Evolutionary conservation across 1,140 invertebrate species (phyloP), one percentile per base, ranked within the genome.

Genomic region (Heliconius hermathena): DNA sequence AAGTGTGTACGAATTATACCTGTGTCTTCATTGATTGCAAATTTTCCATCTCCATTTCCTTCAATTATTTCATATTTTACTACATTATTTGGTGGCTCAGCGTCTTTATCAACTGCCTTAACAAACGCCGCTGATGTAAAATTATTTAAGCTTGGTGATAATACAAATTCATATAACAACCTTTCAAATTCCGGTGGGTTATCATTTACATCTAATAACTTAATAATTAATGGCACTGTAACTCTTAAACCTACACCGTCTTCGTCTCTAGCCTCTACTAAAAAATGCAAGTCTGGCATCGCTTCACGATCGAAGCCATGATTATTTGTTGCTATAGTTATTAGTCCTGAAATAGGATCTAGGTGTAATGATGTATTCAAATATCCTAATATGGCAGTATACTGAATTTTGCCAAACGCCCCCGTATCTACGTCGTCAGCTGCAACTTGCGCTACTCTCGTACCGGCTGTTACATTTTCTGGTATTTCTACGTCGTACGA

Each of bases 161-260:
- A 92, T 74, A 97, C 96, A 83, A 98, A 98, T 88, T 98, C 97
- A 89, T 98, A 99, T 2, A 96, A 91, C 11, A 96, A 94, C 87
- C 97, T 97, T 78, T 97, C 96, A 86, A 99, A 99, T 74, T 96
- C 94, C 22, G 98, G 98, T 71, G 96, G 95, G 90, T 99, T 97
- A 89, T 99, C 98, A 91, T 99, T 99, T 22, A 98, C 96, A 93
- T 98, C 98, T 79, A 97, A 90, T 71, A 98, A 93, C 90, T 96
- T 96, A 81, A 98, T 96, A 76, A 97, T 95, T 71, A 98, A 95
- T 78, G 96, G 96, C 75, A 97, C 97, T 52, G 95, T 95, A 22
- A 97, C 96, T 78, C 95, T 96, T 84, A 97, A 96, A 38, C 98
- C 98, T 83, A 96, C 95, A 26, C 98, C 98, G 84, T 97, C 96